Base-by-base conservation (phyloP, 2,888 invertebrate species). In the Desoria tigrina region DNA sequence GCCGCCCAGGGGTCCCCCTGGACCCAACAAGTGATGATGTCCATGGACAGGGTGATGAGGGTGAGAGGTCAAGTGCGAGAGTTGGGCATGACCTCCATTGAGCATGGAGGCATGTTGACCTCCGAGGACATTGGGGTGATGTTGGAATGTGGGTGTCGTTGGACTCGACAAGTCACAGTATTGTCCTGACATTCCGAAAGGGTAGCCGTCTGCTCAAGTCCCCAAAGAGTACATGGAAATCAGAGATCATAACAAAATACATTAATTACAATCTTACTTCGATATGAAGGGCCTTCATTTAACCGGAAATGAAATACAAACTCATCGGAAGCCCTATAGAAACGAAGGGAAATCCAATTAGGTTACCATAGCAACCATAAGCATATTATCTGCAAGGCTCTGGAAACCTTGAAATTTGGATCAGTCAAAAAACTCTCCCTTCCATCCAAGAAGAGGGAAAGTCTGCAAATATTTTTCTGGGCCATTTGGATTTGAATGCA, bases 11-110 rank as follows among this genome's bases (percentile, higher is more conserved):
- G 77, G 68, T 26, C 70, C 73, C 26, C 72, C 74, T 11, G 68
- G 66, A 26, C 85, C 84, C 49, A 63, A 59, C 61, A 70, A 49
- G 53, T 69, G 71, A 55, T 72, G 71, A 68, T 74, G 73, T 56
- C 70, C 63, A 85, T 86, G 80, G 88, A 83, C 78, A 86, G 82
- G 80, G 85, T 80, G 61, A 84, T 84, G 74, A 86, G 86, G 76
- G 27, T 57, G 57, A 37, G 57, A 42, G 23, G 28, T 32, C 57
- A 57, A 23, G 57, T 85, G 84, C 73, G 86, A 84, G 65, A 86
- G 84, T 84, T 49, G 85, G 83, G 80, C 85, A 86, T 81, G 14
- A 68, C 66, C n/a, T 62, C 51, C 21, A 66, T 65, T 23, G 72
- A 69, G 18, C 68, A 71, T 42, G 69, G 71, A 50, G 78, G 75